These are phyloP conservation scores for Sebastes oblongus DNA, from an alignment of 2,797 vertebrate genomes.

Conservation along the genomic window DNA sequence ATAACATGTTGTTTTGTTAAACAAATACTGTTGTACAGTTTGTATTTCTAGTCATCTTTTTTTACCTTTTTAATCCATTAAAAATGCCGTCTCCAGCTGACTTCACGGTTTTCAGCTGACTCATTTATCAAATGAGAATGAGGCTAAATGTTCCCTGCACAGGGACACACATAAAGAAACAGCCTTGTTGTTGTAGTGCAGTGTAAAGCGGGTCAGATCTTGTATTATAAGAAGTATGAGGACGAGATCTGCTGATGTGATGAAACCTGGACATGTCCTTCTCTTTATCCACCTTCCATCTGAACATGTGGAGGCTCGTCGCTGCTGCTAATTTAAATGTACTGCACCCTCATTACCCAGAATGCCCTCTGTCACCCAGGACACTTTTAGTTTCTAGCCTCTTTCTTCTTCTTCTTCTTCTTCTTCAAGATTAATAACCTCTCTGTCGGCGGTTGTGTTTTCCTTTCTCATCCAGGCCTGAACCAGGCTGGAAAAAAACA, in stretches of 20 bases:
- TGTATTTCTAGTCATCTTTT: neutral
- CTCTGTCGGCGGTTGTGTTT: slow-evolving; percentile 3
- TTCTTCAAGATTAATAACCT: slow-evolving; percentile 43
- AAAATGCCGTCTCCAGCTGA: too few species aligned
- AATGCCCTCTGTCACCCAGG: slow-evolving; percentile 32
- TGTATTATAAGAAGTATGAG: neutral
- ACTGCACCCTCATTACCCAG: slow-evolving; percentile 47
- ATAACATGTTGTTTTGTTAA: too few species aligned
- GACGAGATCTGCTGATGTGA: neutral
- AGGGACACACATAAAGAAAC: neutral
- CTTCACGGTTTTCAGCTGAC: neutral
- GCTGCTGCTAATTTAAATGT: slow-evolving; percentile 35
- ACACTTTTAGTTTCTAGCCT: neutral
- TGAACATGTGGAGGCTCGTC: neutral
- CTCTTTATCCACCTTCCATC: neutral
- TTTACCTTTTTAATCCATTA: neutral
- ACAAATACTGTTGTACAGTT: neutral
- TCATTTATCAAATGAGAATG: neutral
- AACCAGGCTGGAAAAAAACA: slow-evolving; percentile 5
- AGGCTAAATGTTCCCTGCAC: neutral
- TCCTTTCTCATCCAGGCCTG: neutral
- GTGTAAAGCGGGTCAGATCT: neutral
- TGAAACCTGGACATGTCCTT: neutral
- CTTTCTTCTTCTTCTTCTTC: neutral
- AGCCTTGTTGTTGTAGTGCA: neutral